Evolutionary conservation across 2,113 vertebrate genomes (phyloP).

Genomic region (Dromaius novaehollandiae): DNA sequence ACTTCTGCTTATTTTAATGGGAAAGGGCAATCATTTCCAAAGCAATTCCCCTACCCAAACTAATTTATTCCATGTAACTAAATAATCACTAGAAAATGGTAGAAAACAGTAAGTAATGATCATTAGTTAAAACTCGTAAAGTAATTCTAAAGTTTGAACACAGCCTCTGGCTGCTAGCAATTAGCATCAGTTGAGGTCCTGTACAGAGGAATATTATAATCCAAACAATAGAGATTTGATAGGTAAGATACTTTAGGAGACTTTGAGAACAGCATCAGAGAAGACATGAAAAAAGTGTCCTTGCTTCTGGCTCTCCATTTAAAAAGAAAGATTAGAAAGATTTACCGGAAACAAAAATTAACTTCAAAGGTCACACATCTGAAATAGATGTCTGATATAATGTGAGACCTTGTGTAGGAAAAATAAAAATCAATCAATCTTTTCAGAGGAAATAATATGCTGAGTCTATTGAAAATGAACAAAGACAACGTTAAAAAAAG

Average conservation of each 20-base stretch:
- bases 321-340: constrained; percentile 17
- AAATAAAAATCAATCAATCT: neutral
- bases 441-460: neutral
- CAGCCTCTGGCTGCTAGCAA: neutral
- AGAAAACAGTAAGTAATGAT: neutral
- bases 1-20: neutral
- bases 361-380: constrained; percentile 18
- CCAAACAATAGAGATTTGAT: neutral
- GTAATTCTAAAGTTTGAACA: neutral
- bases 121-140: neutral
- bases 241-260: neutral
- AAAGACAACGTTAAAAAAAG: neutral
- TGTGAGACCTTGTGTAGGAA: neutral
- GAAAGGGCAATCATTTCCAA: neutral
- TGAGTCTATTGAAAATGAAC: neutral
- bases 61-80: neutral
- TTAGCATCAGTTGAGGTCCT: neutral
- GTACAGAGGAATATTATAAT: neutral
- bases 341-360: neutral
- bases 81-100: neutral
- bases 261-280: neutral
- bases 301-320: constrained; percentile 8
- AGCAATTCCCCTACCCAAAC: neutral
- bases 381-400: neutral
- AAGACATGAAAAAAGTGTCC: neutral